phyloP scores from a whole-genome alignment of 1,140 invertebrate species.

The Hesperophylax magnus region DNA sequence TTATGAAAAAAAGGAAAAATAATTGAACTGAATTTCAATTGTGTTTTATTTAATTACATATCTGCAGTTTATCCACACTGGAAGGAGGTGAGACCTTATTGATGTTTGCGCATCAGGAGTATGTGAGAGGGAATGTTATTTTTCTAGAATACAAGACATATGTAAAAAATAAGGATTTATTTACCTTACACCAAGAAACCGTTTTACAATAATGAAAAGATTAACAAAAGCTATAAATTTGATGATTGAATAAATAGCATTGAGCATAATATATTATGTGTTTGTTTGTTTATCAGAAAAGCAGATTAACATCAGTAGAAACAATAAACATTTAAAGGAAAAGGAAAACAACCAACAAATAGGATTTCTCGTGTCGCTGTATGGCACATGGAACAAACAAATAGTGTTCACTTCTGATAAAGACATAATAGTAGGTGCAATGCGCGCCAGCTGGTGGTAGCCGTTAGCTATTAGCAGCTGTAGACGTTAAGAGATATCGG shows the following conservation, averaged over 20 bases:
- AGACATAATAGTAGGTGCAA: slow-evolving; percentile 1
- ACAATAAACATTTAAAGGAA: slow-evolving; percentile 28
- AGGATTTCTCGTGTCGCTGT: slow-evolving; percentile 30
- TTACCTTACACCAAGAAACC: slow-evolving; percentile 56
- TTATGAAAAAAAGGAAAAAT: too few species aligned
- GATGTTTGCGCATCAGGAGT: too few species aligned
- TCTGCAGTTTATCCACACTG: too few species aligned
- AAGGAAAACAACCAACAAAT: slow-evolving; percentile 29
- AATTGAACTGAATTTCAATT: too few species aligned
- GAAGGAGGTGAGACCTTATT: too few species aligned
- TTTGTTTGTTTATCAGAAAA: slow-evolving; percentile 34
- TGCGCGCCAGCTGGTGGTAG: not conserved
- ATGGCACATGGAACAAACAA: slow-evolving; percentile 32
- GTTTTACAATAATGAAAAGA: slow-evolving; percentile 44
- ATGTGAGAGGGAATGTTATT: too few species aligned
- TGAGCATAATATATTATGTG: slow-evolving; percentile 41
- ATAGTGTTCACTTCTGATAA: slow-evolving; percentile 7
- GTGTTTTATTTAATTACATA: too few species aligned
- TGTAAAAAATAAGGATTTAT: slow-evolving; percentile 57
- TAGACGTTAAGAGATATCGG: too few species aligned
- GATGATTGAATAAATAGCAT: slow-evolving; percentile 45
- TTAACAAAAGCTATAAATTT: slow-evolving; percentile 46
- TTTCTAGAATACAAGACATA: not conserved
- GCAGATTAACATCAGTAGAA: slow-evolving; percentile 28
- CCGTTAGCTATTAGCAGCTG: too few species aligned